Base-by-base conservation (phyloP, 2,888 invertebrate genomes). In the Epistrophe eligans region DNA sequence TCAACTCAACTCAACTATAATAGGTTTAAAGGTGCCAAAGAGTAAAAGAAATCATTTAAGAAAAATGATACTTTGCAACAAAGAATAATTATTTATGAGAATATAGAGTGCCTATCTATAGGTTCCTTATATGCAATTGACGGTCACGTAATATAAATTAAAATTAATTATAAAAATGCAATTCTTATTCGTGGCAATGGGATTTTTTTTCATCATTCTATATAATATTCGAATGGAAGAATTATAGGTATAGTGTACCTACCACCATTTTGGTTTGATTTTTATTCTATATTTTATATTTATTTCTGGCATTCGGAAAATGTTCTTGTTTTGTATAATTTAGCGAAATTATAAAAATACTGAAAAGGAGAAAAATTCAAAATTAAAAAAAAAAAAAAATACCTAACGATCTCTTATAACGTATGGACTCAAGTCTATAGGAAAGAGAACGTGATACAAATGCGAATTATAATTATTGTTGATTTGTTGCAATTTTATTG, bases 71-170 rank as follows among this genome's bases (percentile, higher is more conserved):
- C 60, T 55, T 72, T 77, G 35, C 66, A 79, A 62, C 38, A 57
- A 71, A 76, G 55, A 62, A 62, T 70, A 67, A 70, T 76, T 64
- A 84, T 76, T 72, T 81, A 77, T 72, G 81, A 70, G 57, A 0
- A 4, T 43, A 38, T 2, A 19, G 13, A 60, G 11, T 24, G 15
- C 9, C 15, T 35, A 19, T 35, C 4, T 58, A 35, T n/a, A 24
- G 10, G 5, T 52, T 24, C 7, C n/a, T n/a, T 55, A 17, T 35
- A 64, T 58, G 28, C 50, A 45, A 77, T 77, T 77, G 38, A 50
- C 43, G 82, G 82, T 79, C 85, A 85, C 82, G 85, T 85, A 79
- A 85, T 77, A 82, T 85, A 82, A 85, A 82, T 82, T 85, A 77
- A 85, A 70, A 77, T 85, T 85, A 82, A 85, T 85, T 77, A 85